Evolutionary conservation across 2,797 vertebrate genomes (phyloP).

Genomic region (Meda fulgida): DNA sequence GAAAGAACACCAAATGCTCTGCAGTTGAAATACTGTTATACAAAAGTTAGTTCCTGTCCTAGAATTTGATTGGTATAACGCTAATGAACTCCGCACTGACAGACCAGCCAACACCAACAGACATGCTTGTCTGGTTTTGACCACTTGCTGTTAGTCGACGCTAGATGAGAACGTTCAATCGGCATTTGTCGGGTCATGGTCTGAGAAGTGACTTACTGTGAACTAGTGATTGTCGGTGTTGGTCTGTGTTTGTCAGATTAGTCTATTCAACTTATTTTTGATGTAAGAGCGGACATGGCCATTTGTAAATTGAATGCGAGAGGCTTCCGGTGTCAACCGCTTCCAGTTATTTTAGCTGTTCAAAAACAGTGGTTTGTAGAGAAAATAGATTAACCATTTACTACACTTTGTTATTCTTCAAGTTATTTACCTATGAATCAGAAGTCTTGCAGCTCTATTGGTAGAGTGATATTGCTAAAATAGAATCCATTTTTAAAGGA

Average conservation of each 20-base stretch:
- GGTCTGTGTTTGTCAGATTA: neutral
- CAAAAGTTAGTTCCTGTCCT: neutral
- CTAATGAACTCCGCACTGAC: neutral
- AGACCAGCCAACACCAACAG: neutral
- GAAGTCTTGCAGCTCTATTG: neutral
- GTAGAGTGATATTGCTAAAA: neutral
- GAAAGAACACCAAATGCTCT: slow-evolving; percentile 18
- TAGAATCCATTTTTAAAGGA: neutral
- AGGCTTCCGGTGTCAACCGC: neutral
- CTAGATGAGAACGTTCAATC: neutral
- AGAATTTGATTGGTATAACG: neutral
- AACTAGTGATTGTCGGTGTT: neutral
- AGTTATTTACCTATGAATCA: neutral
- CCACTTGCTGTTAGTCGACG: neutral
- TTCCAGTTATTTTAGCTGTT: neutral
- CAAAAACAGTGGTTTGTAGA: neutral
- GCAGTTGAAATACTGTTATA: neutral
- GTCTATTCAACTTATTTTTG: neutral
- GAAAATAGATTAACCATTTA: neutral
- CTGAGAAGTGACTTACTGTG: neutral
- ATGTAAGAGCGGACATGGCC: neutral
- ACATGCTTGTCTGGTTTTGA: neutral
- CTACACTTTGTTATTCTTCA: neutral
- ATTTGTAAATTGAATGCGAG: neutral
- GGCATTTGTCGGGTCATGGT: neutral